A percentile compares a stretch with the other conserved stretches of the same genome.
Evolutionary conservation across 2,797 vertebrate species (phyloP).

Genomic region (Anabacerthia variegaticeps): DNA sequence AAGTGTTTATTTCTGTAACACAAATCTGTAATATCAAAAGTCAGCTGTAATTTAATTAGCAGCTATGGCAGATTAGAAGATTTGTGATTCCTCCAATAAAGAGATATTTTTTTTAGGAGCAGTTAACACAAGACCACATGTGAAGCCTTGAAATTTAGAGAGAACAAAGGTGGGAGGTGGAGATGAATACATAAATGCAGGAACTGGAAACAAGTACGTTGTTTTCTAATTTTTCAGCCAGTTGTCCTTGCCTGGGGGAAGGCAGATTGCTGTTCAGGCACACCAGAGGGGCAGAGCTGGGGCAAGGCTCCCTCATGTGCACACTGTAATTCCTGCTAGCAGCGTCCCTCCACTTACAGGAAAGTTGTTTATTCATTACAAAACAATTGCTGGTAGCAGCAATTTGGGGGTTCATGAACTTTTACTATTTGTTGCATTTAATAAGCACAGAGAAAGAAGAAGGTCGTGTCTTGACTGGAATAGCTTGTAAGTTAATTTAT

Average conservation of each 20-base stretch:
- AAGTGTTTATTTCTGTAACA: conserved; percentile 29
- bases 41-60: conserved; percentile 61
- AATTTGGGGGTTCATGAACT: background rate
- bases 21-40: background rate
- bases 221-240: background rate
- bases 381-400: background rate
- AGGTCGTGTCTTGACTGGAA: background rate
- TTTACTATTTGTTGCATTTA: conserved; percentile 13
- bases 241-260: background rate
- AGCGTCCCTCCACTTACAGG: background rate
- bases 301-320: background rate
- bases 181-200: background rate
- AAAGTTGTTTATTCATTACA: background rate
- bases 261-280: background rate
- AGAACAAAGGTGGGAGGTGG: conserved; percentile 11
- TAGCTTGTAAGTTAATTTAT: background rate
- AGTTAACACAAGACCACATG: conserved; percentile 49
- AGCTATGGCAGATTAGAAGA: conserved; percentile 36
- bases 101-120: background rate
- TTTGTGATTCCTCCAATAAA: conserved; percentile 6
- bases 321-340: background rate
- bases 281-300: background rate
- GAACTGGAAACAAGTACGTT: background rate
- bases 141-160: conserved; percentile 32
- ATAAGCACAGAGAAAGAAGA: background rate